A percentile compares a stretch with the other conserved stretches of the same genome.
phyloP scores from a whole-genome alignment of 35 echinoderm and acorn worm species.

The Ptychodera flava region DNA sequence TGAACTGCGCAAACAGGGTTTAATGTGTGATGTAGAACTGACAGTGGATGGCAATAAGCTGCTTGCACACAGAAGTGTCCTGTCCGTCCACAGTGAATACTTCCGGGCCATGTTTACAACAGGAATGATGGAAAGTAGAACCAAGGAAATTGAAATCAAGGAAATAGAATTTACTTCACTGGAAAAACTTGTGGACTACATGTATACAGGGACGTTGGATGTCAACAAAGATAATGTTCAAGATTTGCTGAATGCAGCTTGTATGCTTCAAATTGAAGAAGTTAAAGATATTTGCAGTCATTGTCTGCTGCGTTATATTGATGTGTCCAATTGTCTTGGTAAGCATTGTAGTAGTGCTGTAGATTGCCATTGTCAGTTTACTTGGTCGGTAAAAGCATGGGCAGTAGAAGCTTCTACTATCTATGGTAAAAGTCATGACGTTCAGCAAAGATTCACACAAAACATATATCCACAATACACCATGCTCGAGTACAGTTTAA shows the following conservation, averaged over 20 bases:
- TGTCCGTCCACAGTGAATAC: conserved; percentile 16
- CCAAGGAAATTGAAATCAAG: conserved; percentile 15
- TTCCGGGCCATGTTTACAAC: conserved; percentile 24
- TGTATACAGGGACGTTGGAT: conserved; percentile 18
- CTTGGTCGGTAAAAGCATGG: too few species aligned
- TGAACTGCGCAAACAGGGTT: background rate
- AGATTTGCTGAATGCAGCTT: conserved; percentile 27
- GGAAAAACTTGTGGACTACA: conserved; percentile 1
- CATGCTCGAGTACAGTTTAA: too few species aligned
- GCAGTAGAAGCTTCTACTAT: too few species aligned
- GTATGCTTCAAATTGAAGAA: conserved; percentile 54
- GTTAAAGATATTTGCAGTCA: background rate
- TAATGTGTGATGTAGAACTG: background rate
- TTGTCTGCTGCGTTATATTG: background rate
- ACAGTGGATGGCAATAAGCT: background rate
- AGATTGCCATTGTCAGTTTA: too few species aligned
- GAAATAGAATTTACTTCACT: background rate
- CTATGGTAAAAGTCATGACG: too few species aligned
- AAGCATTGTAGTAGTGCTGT: too few species aligned
- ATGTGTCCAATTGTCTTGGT: background rate
- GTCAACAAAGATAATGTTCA: conserved; percentile 30
- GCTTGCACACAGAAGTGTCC: conserved; percentile 10
- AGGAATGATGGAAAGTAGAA: conserved; percentile 18
- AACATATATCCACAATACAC: too few species aligned
- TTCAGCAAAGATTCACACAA: too few species aligned